Base-by-base conservation (phyloP, 2,113 vertebrate genomes). In the Piaya cayana region DNA sequence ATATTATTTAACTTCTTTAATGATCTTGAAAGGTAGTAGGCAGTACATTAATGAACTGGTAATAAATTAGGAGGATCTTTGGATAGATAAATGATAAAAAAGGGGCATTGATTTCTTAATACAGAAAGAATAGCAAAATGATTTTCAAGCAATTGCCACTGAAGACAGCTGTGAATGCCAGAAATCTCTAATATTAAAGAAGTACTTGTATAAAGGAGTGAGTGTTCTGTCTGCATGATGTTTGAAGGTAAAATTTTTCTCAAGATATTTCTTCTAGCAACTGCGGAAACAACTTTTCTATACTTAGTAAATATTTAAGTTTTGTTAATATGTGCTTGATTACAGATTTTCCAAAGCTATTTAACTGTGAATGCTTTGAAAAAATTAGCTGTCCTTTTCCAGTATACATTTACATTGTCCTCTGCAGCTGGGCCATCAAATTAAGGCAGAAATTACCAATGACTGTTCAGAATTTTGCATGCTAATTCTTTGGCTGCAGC, bases 1-100 rank as follows among this genome's bases (percentile, higher is more conserved):
- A 88, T 95, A 88, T 95, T 95, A 96, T 96, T 96, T 96, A 95
- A 93, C 82, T 96, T 94, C 71, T 92, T 96, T 96, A 96, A 96
- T 96, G 92, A 95, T 94, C 92, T 96, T 95, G 92, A 96, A 95
- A 95, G 88, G 94, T 90, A 94, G 88, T 95, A 91, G 88, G 94
- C 88, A 95, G 92, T 96, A 95, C 93, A 95, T 97, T 96, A 96
- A 96, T 96, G 93, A 97, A 92, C 88, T 83, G 85, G 77, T 88
- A 92, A 96, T 97, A 96, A 96, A 97, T 94, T 96, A 96, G 82
- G 65, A 96, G 60, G 76, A 81, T 82, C 92, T 94, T 88, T 83
- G 82, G 82, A 93, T 90, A 96, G 95, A 93, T 78, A 93, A 94
- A 96, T 95, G 94, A 81, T 96, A 93, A 96, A 96, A 96, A 94